Evolutionary conservation across 2,888 invertebrate genomes (phyloP), one percentile per base, ranked within the genome.

Genomic region (Hydriomena furcata): DNA sequence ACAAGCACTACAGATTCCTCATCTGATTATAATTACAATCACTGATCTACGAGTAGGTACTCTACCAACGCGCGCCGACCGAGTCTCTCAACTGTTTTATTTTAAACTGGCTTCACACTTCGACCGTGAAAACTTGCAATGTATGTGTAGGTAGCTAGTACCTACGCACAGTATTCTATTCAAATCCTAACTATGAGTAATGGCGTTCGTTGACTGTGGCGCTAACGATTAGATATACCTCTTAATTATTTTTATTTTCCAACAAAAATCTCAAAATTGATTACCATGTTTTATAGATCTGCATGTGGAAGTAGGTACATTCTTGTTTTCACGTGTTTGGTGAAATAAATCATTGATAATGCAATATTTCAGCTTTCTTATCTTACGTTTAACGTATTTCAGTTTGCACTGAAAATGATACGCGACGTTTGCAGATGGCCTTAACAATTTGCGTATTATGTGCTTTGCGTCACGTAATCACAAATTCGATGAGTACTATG

Each of bases 1-100:
- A n/a, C n/a, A n/a, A 24, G 20, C 40, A 51, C 34, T 12, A 5
- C 20, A 1, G 10, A 13, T 32, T 10, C 17, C 7, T 7, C 23
- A 21, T 37, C 24, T 7, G 1, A 48, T 58, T 59, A 60, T 57
- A 66, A 66, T 65, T 53, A 63, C 73, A 68, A 65, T 71, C 69
- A 74, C 72, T 61, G 57, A 58, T 68, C 66, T 68, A 68, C 68
- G 68, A 40, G 5, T 30, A 75, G 64, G 67, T 60, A 61, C 58
- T 52, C 64, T 60, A 64, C 60, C 58, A 66, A 73, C 81, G 80
- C 81, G 82, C 74, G 67, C 77, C 78, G 76, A 74, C 75, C 82
- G 73, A 82, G 76, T 82, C 74, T 74, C 76, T 74, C 76, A 73
- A 89, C 88, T 88, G 88, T 85, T 84, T 88, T 87, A 88, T 87